A percentile compares a stretch with the other conserved stretches of the same genome.
These are phyloP conservation scores for Drosophila mulleri DNA, from an alignment of 2,888 invertebrate genomes.

Conservation along the genomic window DNA sequence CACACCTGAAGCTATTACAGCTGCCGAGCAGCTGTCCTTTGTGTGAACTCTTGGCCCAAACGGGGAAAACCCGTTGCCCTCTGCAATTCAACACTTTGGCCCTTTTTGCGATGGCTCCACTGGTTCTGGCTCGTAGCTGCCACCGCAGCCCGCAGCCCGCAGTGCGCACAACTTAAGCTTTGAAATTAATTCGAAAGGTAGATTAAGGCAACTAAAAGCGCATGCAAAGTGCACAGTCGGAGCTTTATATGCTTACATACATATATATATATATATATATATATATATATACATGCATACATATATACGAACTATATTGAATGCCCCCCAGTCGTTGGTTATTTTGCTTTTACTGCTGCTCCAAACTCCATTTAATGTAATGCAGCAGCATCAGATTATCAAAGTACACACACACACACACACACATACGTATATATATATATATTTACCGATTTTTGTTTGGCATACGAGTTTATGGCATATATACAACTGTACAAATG, in stretches of 20 bases:
- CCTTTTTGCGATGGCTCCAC: conserved; percentile 12
- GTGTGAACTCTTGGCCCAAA: conserved; percentile 19
- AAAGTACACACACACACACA: conserved; percentile 26
- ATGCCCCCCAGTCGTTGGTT: not conserved
- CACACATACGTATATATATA: conserved; percentile 12
- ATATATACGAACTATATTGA: conserved; percentile 5
- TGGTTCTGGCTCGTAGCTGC: conserved; percentile 1
- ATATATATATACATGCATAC: not conserved
- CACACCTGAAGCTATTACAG: conserved; percentile 21
- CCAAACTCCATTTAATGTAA: conserved; percentile 50
- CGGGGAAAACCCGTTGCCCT: conserved; percentile 16
- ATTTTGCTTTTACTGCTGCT: conserved; percentile 16
- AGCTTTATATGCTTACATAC: conserved; percentile 3
- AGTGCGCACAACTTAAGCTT: conserved; percentile 24
- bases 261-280: conserved; percentile 1
- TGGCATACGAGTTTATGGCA: conserved; percentile 23
- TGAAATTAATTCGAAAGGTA: conserved; percentile 46
- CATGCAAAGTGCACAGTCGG: conserved; percentile 52
- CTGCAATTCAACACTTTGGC: conserved; percentile 27
- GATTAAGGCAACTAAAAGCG: conserved; percentile 47
- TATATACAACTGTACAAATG: conserved; percentile 24
- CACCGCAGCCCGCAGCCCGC: conserved; percentile 10
- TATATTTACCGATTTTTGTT: conserved; percentile 7
- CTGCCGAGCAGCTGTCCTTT: not conserved
- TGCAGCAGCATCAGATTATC: conserved; percentile 48